phyloP scores from a whole-genome alignment of 2,797 vertebrate species.

The Cuniculus paca region DNA sequence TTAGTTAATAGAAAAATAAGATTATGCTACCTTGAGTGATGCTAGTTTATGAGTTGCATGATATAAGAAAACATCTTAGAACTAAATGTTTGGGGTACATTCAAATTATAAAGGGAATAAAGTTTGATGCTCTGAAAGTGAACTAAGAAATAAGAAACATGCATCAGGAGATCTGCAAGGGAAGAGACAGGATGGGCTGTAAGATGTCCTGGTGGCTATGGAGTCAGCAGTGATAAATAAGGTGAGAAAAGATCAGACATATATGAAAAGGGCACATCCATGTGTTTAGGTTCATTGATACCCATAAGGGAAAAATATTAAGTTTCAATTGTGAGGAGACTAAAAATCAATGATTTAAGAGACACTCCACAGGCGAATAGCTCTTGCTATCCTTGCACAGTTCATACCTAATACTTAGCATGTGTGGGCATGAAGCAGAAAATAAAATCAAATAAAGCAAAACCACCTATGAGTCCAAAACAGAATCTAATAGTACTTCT shows the following conservation, averaged over 20 bases:
- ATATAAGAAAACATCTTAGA: neutral
- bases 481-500: neutral
- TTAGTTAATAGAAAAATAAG: neutral
- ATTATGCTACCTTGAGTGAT: neutral
- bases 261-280: neutral
- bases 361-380: neutral
- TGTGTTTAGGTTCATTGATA: neutral
- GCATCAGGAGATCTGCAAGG: neutral
- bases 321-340: constrained; percentile 36
- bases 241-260: neutral
- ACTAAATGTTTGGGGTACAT: neutral
- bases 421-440: neutral
- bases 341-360: constrained; percentile 36
- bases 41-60: neutral
- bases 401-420: neutral
- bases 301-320: neutral
- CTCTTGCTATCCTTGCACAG: neutral
- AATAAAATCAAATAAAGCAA: constrained; percentile 18
- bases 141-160: neutral
- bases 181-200: accelerated
- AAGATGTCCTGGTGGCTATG: neutral
- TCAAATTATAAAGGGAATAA: neutral
- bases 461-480: neutral
- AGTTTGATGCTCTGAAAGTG: neutral
- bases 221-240: neutral